These are phyloP conservation scores for Euzetes globulus DNA, from an alignment of 2,888 invertebrate species.

Conservation along the genomic window DNA sequence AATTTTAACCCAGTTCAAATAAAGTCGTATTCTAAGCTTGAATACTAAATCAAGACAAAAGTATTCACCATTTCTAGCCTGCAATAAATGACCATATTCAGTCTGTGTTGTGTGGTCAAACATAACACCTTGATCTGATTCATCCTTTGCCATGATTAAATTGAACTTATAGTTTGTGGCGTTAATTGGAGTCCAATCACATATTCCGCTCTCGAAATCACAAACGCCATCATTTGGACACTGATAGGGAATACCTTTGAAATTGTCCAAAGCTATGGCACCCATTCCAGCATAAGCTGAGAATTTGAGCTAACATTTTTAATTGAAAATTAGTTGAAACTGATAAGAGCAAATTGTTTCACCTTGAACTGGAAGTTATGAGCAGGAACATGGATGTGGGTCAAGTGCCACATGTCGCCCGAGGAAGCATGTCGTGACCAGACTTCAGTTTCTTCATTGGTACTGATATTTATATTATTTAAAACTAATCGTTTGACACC, in stretches of 20 bases:
- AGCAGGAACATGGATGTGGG: not conserved
- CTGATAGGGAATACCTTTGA: not conserved
- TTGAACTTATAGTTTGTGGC: not conserved
- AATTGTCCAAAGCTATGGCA: not conserved
- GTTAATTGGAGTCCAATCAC: slow-evolving; percentile 8
- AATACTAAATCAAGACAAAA: not conserved
- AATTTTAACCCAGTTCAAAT: too few relatives aligned
- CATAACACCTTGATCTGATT: not conserved
- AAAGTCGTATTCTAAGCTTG: too few relatives aligned
- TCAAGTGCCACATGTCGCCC: not conserved
- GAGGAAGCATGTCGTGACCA: not conserved
- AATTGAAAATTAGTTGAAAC: too few relatives aligned
- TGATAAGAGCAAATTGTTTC: not conserved
- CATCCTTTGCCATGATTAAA: not conserved
- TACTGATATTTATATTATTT: not conserved
- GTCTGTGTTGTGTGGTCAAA: slow-evolving; percentile 23
- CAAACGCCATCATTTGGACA: not conserved
- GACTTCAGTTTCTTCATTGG: not conserved
- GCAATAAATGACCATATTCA: slow-evolving; percentile 3
- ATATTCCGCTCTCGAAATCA: slow-evolving; percentile 27
- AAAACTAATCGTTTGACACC: not conserved
- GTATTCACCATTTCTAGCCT: not conserved
- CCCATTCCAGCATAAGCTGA: not conserved
- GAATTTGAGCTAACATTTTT: not conserved
- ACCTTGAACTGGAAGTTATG: not conserved